These are phyloP conservation scores for Macrostomum cliftonense DNA, from an alignment of 2,888 invertebrate genomes.

Conservation along the genomic window DNA sequence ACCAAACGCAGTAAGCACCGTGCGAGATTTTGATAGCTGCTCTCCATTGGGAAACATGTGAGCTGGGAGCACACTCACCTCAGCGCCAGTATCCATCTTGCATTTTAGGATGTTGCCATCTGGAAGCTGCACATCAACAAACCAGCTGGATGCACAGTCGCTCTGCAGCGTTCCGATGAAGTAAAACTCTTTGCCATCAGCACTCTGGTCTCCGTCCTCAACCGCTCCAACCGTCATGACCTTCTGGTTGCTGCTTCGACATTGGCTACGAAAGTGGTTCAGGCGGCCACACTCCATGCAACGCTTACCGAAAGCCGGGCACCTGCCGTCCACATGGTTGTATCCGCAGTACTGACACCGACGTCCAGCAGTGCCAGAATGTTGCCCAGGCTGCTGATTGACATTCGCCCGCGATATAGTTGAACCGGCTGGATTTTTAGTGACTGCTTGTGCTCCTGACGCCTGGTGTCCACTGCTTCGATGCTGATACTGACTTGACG, in stretches of 20 bases:
- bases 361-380: neutral
- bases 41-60: neutral
- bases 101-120: neutral
- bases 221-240: neutral
- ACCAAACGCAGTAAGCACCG: too few relatives aligned
- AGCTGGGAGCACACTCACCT: neutral
- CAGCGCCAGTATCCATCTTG: slow-evolving; percentile 5
- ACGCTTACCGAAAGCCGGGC: slow-evolving; percentile 7
- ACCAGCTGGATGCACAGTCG: neutral
- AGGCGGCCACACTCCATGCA: neutral
- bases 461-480: too few relatives aligned
- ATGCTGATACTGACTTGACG: too few relatives aligned
- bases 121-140: neutral
- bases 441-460: too few relatives aligned
- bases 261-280: slow-evolving; percentile 8
- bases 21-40: neutral
- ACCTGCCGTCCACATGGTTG: neutral
- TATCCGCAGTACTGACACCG: too few relatives aligned
- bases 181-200: neutral
- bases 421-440: too few relatives aligned
- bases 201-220: too few relatives aligned
- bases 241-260: slow-evolving; percentile 1
- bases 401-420: too few relatives aligned
- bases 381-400: too few relatives aligned
- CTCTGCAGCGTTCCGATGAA: neutral